These are phyloP conservation scores for Platalea minor DNA, from an alignment of 2,797 vertebrate species.

Conservation along the genomic window DNA sequence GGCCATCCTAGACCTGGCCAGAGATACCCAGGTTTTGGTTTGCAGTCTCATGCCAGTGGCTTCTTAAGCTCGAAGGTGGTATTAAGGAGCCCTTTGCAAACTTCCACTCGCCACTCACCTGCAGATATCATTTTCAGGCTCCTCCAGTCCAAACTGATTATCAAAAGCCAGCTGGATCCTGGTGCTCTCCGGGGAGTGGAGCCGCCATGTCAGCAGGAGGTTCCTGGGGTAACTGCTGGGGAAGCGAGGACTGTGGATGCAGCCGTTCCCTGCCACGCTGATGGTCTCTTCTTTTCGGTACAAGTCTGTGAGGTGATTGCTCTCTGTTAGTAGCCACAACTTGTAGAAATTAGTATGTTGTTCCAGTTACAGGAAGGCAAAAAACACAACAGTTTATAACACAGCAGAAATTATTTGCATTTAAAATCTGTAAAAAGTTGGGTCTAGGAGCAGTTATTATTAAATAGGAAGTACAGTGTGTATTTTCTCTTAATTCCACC, in stretches of 20 bases:
- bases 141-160: conserved; percentile 90
- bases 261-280: conserved; percentile 82
- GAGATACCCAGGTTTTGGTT: neutral
- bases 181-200: conserved; percentile 83
- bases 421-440: neutral
- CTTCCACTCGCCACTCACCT: conserved; percentile 78
- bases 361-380: conserved; percentile 76
- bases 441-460: neutral
- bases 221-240: conserved; percentile 93
- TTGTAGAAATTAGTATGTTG: conserved; percentile 86
- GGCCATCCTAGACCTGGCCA: rapidly evolving
- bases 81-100: neutral
- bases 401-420: conserved; percentile 34
- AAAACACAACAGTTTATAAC: conserved; percentile 69
- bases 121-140: conserved; percentile 91
- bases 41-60: neutral
- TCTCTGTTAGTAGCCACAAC: conserved; percentile 92
- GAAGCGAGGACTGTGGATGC: conserved; percentile 91
- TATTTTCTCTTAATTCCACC: neutral
- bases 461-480: neutral
- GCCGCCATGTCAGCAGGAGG: conserved; percentile 90
- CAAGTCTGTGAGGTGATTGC: conserved; percentile 94
- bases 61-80: neutral
- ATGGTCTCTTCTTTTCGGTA: conserved; percentile 91
- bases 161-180: conserved; percentile 92